phyloP scores from a whole-genome alignment of 2,888 invertebrate genomes.

The Lucinisca nassula region DNA sequence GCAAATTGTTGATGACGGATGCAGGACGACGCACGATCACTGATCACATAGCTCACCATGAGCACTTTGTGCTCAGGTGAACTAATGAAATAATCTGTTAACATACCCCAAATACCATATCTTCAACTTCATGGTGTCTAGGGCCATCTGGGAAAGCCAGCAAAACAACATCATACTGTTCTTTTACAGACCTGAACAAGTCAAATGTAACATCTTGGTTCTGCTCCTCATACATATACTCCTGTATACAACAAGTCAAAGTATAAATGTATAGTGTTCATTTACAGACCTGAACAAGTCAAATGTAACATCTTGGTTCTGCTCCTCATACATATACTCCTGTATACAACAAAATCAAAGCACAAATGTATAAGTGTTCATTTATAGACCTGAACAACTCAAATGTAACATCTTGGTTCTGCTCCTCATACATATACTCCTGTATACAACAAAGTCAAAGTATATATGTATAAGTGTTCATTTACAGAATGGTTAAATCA shows the following conservation, averaged over 20 bases:
- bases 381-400: constrained; percentile 53
- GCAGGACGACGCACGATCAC: too few species aligned
- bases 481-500: too few species aligned
- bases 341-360: constrained; percentile 12
- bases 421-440: constrained; percentile 63
- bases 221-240: constrained; percentile 64
- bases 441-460: constrained; percentile 12
- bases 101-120: constrained; percentile 74
- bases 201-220: constrained; percentile 68
- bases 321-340: constrained; percentile 63
- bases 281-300: constrained; percentile 53
- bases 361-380: constrained; percentile 51
- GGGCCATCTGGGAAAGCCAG: constrained; percentile 75
- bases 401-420: constrained; percentile 69
- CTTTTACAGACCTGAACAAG: constrained; percentile 51
- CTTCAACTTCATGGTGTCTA: constrained; percentile 73
- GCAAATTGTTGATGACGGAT: too few species aligned
- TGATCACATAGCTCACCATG: too few species aligned
- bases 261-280: constrained; percentile 50
- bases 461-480: constrained; percentile 51
- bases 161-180: constrained; percentile 58
- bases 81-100: too few species aligned
- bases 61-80: too few species aligned
- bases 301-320: constrained; percentile 69
- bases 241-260: constrained; percentile 46